Conservation (phyloP, 1,140 invertebrate genomes). For the Drepana arcuata region DNA sequence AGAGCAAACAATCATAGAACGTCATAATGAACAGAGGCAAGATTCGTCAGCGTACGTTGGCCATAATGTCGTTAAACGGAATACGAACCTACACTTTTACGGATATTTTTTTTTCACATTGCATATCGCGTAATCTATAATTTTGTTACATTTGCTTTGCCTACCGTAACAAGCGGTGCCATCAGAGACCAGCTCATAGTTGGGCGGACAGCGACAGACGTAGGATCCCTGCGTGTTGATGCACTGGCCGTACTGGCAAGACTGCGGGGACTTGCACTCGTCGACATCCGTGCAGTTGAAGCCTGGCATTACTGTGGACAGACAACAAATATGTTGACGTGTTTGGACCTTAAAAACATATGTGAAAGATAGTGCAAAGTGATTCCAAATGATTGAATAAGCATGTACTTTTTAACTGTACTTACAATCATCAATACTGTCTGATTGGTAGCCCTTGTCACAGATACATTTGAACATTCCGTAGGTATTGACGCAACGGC, state of each 20-base stretch:
- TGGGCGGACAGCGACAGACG: conserved; percentile 86
- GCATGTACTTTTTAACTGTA: no score
- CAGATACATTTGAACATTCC: conserved; percentile 92
- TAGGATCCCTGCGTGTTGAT: conserved; percentile 87
- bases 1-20: no score
- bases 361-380: no score
- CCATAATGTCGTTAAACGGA: no score
- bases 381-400: no score
- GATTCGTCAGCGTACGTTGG: no score
- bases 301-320: conserved; percentile 60
- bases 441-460: conserved; percentile 86
- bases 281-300: conserved; percentile 81
- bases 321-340: neutral
- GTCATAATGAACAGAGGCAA: no score
- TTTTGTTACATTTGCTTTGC: no score
- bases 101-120: no score
- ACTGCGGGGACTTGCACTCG: conserved; percentile 84
- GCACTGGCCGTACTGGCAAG: conserved; percentile 78
- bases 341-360: no score
- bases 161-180: conserved; percentile 70
- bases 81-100: no score
- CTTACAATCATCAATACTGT: conserved; percentile 72
- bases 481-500: conserved; percentile 89
- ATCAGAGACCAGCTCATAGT: conserved; percentile 77
- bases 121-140: no score